Percentiles rank a stretch among this genome's conserved stretches.
phyloP scores from a whole-genome alignment of 2,113 vertebrate species.

The Pongo pygmaeus region DNA sequence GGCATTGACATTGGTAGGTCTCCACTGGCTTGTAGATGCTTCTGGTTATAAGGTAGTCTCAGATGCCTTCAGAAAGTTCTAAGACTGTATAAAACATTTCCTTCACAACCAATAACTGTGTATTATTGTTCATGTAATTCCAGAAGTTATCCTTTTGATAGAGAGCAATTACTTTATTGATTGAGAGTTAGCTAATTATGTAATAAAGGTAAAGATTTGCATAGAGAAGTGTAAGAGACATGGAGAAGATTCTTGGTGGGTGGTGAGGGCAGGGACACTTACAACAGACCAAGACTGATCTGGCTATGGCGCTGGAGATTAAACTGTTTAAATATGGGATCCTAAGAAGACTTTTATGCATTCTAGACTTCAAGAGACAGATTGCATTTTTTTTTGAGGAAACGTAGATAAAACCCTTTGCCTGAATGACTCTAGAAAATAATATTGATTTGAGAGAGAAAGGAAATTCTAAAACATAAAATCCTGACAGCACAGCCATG shows the following conservation, averaged over 20 bases:
- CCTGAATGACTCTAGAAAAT: neutral
- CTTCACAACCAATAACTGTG: neutral
- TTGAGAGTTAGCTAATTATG: neutral
- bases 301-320: neutral
- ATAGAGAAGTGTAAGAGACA: neutral
- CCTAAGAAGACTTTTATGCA: neutral
- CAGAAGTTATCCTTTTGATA: neutral
- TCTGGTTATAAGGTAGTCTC: neutral
- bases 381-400: neutral
- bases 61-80: neutral
- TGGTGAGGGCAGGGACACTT: neutral
- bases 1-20: neutral
- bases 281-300: neutral
- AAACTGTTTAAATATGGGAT: neutral
- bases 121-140: neutral
- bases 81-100: neutral
- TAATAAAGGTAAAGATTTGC: neutral
- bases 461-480: neutral
- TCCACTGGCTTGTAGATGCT: neutral
- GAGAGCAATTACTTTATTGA: neutral
- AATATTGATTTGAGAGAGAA: conserved; percentile 43
- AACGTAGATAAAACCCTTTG: neutral
- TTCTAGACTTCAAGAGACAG: neutral
- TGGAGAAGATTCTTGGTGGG: neutral
- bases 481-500: neutral